Percentiles rank a stretch among this genome's conserved stretches.
phyloP scores from a whole-genome alignment of 1,140 invertebrate species.

The Samia ricini region DNA sequence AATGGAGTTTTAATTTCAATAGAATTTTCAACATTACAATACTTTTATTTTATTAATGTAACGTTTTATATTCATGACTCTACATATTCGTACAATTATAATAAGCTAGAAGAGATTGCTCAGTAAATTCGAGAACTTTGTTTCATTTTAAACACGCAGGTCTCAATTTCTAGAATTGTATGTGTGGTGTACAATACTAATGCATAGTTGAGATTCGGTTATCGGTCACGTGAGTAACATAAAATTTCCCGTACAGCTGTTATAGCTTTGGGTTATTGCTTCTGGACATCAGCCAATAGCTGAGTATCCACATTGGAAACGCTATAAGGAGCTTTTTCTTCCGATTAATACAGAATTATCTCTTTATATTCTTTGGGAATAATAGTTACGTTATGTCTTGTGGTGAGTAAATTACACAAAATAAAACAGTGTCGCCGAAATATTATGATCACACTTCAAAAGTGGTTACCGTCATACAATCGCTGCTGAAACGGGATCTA shows the following conservation, averaged over 20 bases:
- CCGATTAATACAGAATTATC: background rate
- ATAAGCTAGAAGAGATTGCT: background rate
- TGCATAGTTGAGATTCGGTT: background rate
- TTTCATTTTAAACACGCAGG: background rate
- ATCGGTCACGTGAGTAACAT: background rate
- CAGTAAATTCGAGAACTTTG: background rate
- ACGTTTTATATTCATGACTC: background rate
- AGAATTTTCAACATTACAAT: no score
- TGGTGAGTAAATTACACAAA: no score
- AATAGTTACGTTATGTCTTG: background rate
- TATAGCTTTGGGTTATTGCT: background rate
- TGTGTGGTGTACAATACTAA: background rate
- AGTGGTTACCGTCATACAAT: no score
- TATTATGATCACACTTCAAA: no score
- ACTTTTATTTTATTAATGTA: no score
- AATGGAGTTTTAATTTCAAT: no score
- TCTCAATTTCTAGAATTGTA: background rate
- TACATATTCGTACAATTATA: background rate
- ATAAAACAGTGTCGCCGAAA: no score
- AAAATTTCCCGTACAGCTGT: background rate
- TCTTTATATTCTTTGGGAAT: background rate
- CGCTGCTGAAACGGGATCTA: no score
- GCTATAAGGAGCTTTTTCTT: background rate
- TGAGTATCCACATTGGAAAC: background rate
- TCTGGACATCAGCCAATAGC: background rate